phyloP scores from a whole-genome alignment of 2,888 invertebrate genomes.

The Aphrophora alni region DNA sequence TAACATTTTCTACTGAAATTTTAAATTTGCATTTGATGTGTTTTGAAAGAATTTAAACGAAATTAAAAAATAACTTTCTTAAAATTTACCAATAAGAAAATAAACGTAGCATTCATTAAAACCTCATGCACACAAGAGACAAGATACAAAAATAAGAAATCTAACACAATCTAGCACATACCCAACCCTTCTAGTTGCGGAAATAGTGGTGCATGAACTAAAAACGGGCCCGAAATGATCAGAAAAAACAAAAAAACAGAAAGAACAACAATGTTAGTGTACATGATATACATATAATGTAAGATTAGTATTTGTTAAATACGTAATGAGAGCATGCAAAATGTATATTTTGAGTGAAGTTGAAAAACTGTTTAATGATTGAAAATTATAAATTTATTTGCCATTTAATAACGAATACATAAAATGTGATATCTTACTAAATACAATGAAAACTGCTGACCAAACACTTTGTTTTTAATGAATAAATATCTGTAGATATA shows the following conservation, averaged over 20 bases:
- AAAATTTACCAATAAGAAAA: too few relatives aligned
- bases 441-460: too few relatives aligned
- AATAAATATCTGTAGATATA: too few relatives aligned
- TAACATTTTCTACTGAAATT: too few relatives aligned
- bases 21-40: too few relatives aligned
- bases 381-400: too few relatives aligned
- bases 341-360: not conserved
- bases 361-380: not conserved
- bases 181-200: slow-evolving; percentile 67
- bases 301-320: not conserved
- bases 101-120: slow-evolving; percentile 8
- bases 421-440: too few relatives aligned
- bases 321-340: slow-evolving; percentile 17
- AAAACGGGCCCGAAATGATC: slow-evolving; percentile 47
- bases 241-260: slow-evolving; percentile 33
- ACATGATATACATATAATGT: slow-evolving; percentile 47
- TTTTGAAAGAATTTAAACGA: too few relatives aligned
- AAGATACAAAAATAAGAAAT: slow-evolving; percentile 41
- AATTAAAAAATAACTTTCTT: too few relatives aligned
- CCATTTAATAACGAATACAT: too few relatives aligned
- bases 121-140: slow-evolving; percentile 27
- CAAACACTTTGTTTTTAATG: too few relatives aligned
- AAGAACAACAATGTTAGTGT: slow-evolving; percentile 34
- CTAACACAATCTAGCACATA: slow-evolving; percentile 58
- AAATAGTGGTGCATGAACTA: slow-evolving; percentile 68